Conservation (phyloP, 2,888 invertebrate genomes). For the Zootermopsis nevadensis region DNA sequence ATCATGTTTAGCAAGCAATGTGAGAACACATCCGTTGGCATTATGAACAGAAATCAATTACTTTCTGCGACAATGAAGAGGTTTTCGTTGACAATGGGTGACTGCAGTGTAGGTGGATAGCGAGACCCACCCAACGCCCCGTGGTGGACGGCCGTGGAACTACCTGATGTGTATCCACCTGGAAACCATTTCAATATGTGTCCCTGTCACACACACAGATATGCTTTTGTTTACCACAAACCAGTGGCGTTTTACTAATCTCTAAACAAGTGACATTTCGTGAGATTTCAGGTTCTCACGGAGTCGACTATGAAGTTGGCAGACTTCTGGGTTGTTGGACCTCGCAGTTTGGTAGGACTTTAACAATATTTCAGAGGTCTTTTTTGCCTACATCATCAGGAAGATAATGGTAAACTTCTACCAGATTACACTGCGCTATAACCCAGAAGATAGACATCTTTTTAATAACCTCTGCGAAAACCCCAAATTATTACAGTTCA, state of each 20-base stretch:
- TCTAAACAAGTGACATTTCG: too few relatives aligned
- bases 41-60: constrained; percentile 9
- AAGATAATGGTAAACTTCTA: too few relatives aligned
- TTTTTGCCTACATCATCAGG: too few relatives aligned
- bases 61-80: background rate
- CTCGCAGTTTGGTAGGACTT: too few relatives aligned
- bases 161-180: constrained; percentile 30
- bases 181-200: background rate
- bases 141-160: constrained; percentile 34
- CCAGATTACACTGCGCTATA: too few relatives aligned
- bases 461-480: too few relatives aligned
- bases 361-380: too few relatives aligned
- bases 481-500: too few relatives aligned
- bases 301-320: too few relatives aligned
- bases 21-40: background rate
- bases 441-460: too few relatives aligned
- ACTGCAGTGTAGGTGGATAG: constrained; percentile 1
- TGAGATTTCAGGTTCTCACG: too few relatives aligned
- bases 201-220: background rate
- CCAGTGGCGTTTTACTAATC: background rate
- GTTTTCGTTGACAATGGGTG: constrained; percentile 15
- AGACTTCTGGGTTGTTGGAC: too few relatives aligned
- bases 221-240: background rate
- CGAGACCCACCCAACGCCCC: constrained; percentile 41
- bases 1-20: background rate